Evolutionary conservation across 2,797 vertebrate species (phyloP), one percentile per base, ranked within the genome.

Genomic region (Limnodromus scolopaceus): DNA sequence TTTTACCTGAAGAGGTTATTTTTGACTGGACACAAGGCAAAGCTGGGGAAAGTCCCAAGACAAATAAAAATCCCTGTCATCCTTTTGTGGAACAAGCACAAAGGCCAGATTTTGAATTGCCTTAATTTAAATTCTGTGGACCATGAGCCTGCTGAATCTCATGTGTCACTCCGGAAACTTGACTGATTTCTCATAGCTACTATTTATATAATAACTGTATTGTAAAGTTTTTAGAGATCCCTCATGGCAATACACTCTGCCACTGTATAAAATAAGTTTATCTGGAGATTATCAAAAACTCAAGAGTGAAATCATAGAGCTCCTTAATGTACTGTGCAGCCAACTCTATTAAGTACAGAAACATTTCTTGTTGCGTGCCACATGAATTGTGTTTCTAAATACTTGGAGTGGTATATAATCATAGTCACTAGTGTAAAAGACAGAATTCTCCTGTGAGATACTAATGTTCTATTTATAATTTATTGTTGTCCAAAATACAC

Each of bases 201-300:
- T 92, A 91, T 87, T 95, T 95, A 84, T 94, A 72, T 55, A 93
- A 93, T 68, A 97, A 93, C 36, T n/a, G 39, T 66, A 91, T 64
- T 69, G 79, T 76, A 84, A 92, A 87, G 18, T 84, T 88, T 96
- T 92, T 89, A 82, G 68, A 87, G 57, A 66, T 90, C 78, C 68
- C 89, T 95, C 60, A 77, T 81, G 92, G 61, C 85, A 93, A 84
- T 87, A 55, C 22, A 87, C 24, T 79, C 36, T 75, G 51, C 58
- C 70, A 82, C 63, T 54, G 58, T 71, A 80, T 60, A 84, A 92
- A 96, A 87, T 61, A 88, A 84, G 48, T 96, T 96, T 96, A 88
- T 93, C 61, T n/a, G 58, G 75, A 90, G 65, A 93, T 94, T 91
- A 89, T 87, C 2, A 93, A 86, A 80, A 90, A 54, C 74, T 80